Conservation (phyloP, 2,888 invertebrate genomes). For the Amiota mariae region DNA sequence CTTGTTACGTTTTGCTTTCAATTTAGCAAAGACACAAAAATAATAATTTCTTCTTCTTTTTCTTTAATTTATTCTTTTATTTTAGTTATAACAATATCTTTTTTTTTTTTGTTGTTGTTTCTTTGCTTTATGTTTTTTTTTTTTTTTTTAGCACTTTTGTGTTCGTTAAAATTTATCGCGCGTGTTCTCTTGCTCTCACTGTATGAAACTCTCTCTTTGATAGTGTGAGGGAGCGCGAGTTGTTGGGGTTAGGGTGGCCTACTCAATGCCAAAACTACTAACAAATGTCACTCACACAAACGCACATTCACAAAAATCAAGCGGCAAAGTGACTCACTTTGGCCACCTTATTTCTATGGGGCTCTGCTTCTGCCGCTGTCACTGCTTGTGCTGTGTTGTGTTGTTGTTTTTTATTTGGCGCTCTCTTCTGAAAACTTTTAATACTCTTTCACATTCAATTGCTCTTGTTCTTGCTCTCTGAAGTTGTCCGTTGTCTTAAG, state of each 20-base stretch:
- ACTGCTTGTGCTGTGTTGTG: background rate
- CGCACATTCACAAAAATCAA: background rate
- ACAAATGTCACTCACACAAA: background rate
- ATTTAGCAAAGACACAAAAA: slow-evolving; percentile 18
- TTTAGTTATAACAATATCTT: slow-evolving; percentile 44
- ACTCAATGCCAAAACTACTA: slow-evolving; percentile 10
- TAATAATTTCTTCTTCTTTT: slow-evolving; percentile 30
- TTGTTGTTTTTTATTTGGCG: slow-evolving; percentile 8
- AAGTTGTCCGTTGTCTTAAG: slow-evolving; percentile 22
- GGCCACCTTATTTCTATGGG: background rate
- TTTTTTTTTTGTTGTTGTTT: slow-evolving; percentile 38
- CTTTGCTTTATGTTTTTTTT: slow-evolving; percentile 33
- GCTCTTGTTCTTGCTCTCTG: too few relatives aligned
- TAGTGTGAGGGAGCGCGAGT: too few relatives aligned
- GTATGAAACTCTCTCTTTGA: background rate
- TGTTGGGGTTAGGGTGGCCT: background rate
- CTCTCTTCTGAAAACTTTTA: background rate
- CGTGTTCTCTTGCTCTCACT: slow-evolving; percentile 5
- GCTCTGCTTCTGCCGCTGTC: background rate
- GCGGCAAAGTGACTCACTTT: slow-evolving; percentile 22
- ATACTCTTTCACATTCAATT: too few relatives aligned
- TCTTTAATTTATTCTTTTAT: slow-evolving; percentile 28
- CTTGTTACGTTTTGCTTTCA: slow-evolving; percentile 29
- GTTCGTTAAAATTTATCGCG: background rate
- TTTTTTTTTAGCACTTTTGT: background rate